A percentile compares a stretch with the other conserved stretches of the same genome.
Conservation (phyloP, 2,888 invertebrate species). For the Agrotis clavis region DNA sequence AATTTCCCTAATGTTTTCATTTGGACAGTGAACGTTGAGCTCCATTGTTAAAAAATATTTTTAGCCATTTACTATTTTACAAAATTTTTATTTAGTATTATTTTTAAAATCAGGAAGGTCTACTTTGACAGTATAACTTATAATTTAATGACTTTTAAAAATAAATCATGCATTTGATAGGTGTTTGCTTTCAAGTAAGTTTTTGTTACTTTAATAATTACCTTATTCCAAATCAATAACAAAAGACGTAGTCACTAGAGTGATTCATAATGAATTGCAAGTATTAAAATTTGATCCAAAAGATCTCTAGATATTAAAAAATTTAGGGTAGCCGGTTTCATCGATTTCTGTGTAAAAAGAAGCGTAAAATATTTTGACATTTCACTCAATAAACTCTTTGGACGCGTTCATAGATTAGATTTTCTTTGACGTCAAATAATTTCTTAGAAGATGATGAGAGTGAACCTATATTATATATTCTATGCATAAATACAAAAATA, state of each 20-base stretch:
- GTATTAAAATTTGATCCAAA: not conserved
- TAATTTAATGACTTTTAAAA: slow-evolving; percentile 44
- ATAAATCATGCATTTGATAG: slow-evolving; percentile 12
- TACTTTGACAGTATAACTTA: slow-evolving; percentile 66
- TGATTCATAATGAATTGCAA: slow-evolving; percentile 12
- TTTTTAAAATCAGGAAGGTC: slow-evolving; percentile 73
- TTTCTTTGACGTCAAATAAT: too few species aligned
- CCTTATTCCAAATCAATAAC: not conserved
- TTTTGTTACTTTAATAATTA: slow-evolving; percentile 2
- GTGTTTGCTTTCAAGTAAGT: not conserved
- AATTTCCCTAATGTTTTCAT: slow-evolving; percentile 82
- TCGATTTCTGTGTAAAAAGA: slow-evolving; percentile 25
- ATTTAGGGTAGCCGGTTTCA: not conserved
- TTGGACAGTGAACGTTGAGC: slow-evolving; percentile 65
- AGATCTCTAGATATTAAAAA: not conserved
- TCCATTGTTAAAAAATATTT: slow-evolving; percentile 75
- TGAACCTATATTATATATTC: too few species aligned
- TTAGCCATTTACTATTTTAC: slow-evolving; percentile 71
- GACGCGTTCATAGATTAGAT: slow-evolving; percentile 26
- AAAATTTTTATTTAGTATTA: slow-evolving; percentile 69
- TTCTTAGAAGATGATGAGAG: not conserved
- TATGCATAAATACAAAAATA: not conserved
- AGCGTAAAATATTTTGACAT: slow-evolving; percentile 18
- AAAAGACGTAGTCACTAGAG: not conserved
- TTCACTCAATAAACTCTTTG: not conserved